Evolutionary conservation across 2,888 invertebrate species (phyloP).

Genomic region (Pyrgus malvae): DNA sequence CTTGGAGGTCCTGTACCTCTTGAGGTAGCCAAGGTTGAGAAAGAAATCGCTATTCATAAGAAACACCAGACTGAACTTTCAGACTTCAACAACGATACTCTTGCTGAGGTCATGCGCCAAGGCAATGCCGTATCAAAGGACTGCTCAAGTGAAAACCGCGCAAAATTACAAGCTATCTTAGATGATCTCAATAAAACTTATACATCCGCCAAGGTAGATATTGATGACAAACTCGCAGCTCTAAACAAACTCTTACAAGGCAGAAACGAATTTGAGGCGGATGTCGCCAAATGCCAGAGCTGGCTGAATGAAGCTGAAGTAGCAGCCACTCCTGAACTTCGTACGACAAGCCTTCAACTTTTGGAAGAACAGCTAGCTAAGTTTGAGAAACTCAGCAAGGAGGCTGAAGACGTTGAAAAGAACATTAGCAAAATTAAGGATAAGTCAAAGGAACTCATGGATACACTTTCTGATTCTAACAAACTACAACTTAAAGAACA

Average conservation of each 20-base stretch:
- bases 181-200: conserved; percentile 88
- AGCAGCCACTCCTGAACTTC: conserved; percentile 90
- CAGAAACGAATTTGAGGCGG: conserved; percentile 90
- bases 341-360: conserved; percentile 90
- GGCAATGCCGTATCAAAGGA: conserved; percentile 90
- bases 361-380: conserved; percentile 94
- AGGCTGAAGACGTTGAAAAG: conserved; percentile 86
- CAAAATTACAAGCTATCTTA: conserved; percentile 84
- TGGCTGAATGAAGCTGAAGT: conserved; percentile 97
- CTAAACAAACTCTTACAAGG: conserved; percentile 88
- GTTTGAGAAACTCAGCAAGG: conserved; percentile 89
- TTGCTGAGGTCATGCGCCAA: conserved; percentile 89
- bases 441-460: conserved; percentile 89
- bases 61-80: conserved; percentile 89
- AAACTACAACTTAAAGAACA: conserved; percentile 91
- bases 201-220: conserved; percentile 86
- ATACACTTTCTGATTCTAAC: conserved; percentile 92
- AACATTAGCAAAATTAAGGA: conserved; percentile 89
- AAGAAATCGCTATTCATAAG: conserved; percentile 89
- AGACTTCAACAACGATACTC: conserved; percentile 87
- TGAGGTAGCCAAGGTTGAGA: conserved; percentile 91
- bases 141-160: conserved; percentile 87
- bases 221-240: conserved; percentile 86
- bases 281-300: conserved; percentile 89
- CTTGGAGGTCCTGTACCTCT: conserved; percentile 89